These are phyloP conservation scores for Apteryx mantelli DNA, from an alignment of 2,113 vertebrate genomes.

Conservation along the genomic window DNA sequence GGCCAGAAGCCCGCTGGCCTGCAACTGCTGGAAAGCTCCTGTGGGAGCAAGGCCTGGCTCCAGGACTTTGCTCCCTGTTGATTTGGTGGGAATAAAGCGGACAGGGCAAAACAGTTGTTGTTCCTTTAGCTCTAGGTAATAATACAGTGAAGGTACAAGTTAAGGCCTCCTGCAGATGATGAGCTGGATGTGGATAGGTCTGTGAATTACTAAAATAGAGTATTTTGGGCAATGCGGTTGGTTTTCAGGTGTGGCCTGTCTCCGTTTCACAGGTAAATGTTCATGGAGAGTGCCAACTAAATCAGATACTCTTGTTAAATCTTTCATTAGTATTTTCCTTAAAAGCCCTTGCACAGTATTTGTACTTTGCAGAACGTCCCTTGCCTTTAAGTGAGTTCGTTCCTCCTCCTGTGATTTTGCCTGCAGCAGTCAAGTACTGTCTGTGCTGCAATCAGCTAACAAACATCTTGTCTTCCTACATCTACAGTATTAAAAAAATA, in stretches of 20 bases:
- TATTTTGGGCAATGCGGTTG: background rate
- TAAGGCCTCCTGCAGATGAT: background rate
- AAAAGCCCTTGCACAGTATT: background rate
- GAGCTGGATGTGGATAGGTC: accelerated
- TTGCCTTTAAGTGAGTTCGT: background rate
- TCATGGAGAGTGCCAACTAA: background rate
- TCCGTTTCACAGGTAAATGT: accelerated
- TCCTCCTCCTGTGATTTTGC: background rate
- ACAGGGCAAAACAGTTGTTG: no score
- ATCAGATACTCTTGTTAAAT: background rate
- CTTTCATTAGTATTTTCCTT: background rate
- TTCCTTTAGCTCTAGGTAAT: no score
- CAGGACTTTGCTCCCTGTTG: no score
- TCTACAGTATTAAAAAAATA: accelerated
- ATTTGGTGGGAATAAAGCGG: no score
- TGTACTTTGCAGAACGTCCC: background rate
- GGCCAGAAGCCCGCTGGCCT: no score
- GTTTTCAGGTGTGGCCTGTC: no score
- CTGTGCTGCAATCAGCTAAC: background rate
- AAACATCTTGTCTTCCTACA: background rate
- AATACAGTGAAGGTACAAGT: background rate
- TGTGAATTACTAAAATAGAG: accelerated
- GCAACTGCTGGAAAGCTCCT: no score
- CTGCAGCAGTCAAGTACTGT: background rate
- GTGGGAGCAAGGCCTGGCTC: no score